Conservation (phyloP, 1,140 invertebrate species). For the Tetraneura akinire region DNA sequence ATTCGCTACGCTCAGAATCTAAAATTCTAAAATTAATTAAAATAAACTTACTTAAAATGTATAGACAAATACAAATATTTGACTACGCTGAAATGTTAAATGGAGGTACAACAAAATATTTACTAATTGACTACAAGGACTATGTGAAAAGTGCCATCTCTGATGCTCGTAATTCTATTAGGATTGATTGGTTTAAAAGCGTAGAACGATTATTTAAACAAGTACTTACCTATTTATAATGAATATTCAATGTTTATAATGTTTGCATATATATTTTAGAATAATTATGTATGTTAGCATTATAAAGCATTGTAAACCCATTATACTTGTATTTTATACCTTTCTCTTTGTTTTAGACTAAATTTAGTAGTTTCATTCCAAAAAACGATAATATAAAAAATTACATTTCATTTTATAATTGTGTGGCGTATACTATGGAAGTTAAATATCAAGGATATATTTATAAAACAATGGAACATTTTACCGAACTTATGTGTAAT, state of each 20-base stretch:
- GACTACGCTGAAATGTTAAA: not conserved
- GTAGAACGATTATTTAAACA: slow-evolving; percentile 28
- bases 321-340: too few relatives aligned
- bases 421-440: slow-evolving; percentile 43
- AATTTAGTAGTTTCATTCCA: slow-evolving; percentile 36
- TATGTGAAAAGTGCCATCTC: not conserved
- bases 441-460: slow-evolving; percentile 44
- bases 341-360: slow-evolving; percentile 16
- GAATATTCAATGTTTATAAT: too few relatives aligned
- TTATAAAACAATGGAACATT: slow-evolving; percentile 40
- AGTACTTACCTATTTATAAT: too few relatives aligned
- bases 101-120: slow-evolving; percentile 18
- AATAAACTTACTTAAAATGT: not conserved
- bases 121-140: not conserved
- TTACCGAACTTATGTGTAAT: slow-evolving; percentile 29
- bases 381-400: slow-evolving; percentile 43
- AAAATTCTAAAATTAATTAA: too few relatives aligned
- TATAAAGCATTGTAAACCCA: too few relatives aligned
- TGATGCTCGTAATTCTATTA: slow-evolving; percentile 10
- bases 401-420: slow-evolving; percentile 39
- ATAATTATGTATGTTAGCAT: too few relatives aligned
- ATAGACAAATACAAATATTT: slow-evolving; percentile 25
- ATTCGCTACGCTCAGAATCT: too few relatives aligned
- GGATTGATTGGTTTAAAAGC: slow-evolving; percentile 18
- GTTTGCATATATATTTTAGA: too few relatives aligned